A percentile compares a stretch with the other conserved stretches of the same genome.
Evolutionary conservation across 2,113 vertebrate species (phyloP).

Genomic region (Morone saxatilis): DNA sequence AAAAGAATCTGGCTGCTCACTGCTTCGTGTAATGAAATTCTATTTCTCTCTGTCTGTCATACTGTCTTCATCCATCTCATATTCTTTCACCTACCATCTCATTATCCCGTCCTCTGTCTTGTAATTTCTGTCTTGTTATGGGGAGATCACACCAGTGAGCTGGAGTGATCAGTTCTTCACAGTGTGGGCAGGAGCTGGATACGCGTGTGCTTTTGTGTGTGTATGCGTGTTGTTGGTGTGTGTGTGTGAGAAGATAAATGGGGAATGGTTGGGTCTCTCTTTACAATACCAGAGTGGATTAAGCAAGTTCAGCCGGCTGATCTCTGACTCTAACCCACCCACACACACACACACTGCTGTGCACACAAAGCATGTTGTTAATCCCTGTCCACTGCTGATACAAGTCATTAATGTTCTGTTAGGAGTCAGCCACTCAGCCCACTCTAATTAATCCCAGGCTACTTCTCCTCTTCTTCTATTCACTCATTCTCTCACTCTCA

Average conservation of each 20-base stretch:
- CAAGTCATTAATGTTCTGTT: slow-evolving; percentile 53
- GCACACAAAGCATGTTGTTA: slow-evolving; percentile 25
- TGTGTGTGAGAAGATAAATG: slow-evolving; percentile 2
- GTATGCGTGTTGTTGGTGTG: neutral
- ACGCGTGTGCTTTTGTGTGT: neutral
- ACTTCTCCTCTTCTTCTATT: slow-evolving; percentile 10
- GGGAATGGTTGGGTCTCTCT: neutral
- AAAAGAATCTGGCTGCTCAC: neutral
- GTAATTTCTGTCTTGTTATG: slow-evolving; percentile 2
- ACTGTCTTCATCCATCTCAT: neutral
- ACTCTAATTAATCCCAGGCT: slow-evolving; percentile 64
- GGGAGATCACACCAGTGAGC: neutral
- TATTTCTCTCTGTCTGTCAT: neutral
- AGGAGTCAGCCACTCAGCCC: slow-evolving; percentile 44
- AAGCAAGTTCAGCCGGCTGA: slow-evolving; percentile 17
- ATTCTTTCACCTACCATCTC: slow-evolving; percentile 12
- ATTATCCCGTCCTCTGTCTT: slow-evolving; percentile 3
- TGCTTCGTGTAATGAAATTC: neutral
- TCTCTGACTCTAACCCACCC: slow-evolving; percentile 4
- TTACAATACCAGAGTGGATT: slow-evolving; percentile 32
- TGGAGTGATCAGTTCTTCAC: neutral
- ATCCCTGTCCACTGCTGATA: slow-evolving; percentile 49
- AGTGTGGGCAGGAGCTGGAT: neutral
- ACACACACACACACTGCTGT: neutral
- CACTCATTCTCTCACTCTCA: slow-evolving; percentile 8